phyloP scores from a whole-genome alignment of 2,888 invertebrate genomes.

The Carterocephalus palaemon region DNA sequence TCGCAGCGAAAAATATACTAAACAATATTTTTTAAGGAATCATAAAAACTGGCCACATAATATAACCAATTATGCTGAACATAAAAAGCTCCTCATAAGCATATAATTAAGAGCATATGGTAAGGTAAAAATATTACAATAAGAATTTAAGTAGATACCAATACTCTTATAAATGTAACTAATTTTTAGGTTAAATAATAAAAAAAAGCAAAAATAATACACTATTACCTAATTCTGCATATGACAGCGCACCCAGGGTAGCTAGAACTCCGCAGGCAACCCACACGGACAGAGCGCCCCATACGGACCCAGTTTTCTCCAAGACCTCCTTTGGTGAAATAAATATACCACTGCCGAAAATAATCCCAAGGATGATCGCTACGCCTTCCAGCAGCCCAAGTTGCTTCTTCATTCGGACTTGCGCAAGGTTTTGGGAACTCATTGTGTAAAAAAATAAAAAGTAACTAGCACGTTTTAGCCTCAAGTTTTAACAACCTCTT shows the following conservation, averaged over 20 bases:
- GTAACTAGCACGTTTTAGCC: no score
- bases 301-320: constrained; percentile 92
- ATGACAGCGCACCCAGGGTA: constrained; percentile 96
- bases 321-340: constrained; percentile 97
- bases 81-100: no score
- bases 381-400: constrained; percentile 94
- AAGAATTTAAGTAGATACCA: no score
- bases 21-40: no score
- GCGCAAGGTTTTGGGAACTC: constrained; percentile 10
- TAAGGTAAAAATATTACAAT: no score
- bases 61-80: no score
- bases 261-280: constrained; percentile 91
- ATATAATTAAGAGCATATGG: no score
- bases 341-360: constrained; percentile 97
- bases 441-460: constrained; percentile 3
- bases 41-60: no score
- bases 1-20: no score
- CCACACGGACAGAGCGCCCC: constrained; percentile 93
- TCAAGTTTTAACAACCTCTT: constrained; percentile 2
- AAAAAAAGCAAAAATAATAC: no score
- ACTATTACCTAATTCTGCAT: constrained; percentile 95
- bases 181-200: no score
- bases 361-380: constrained; percentile 95
- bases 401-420: constrained; percentile 91
- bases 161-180: no score